Percentiles rank a stretch among this genome's conserved stretches.
phyloP scores from a whole-genome alignment of 2,113 vertebrate genomes.

The Sphyrna mokarran region DNA sequence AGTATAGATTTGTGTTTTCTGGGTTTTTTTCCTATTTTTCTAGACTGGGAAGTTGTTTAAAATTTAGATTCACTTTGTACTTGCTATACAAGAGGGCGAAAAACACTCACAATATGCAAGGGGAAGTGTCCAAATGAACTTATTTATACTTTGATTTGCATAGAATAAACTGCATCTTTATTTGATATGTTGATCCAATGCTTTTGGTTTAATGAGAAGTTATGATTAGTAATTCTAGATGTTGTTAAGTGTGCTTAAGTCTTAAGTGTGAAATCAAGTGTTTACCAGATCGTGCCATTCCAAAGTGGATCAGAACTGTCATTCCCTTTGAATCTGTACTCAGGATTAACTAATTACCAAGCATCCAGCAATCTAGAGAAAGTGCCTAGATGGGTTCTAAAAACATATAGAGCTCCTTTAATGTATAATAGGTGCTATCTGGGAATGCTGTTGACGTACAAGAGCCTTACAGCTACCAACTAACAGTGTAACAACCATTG shows the following conservation, averaged over 20 bases:
- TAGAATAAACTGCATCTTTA: slow-evolving; percentile 46
- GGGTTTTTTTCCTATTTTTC: neutral
- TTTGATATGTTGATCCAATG: slow-evolving; percentile 61
- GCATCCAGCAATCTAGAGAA: slow-evolving; percentile 56
- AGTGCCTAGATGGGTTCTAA: slow-evolving; percentile 30
- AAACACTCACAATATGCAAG: slow-evolving; percentile 53
- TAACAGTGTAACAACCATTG: slow-evolving; percentile 63
- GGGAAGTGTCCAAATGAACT: slow-evolving; percentile 53
- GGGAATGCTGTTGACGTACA: slow-evolving; percentile 60
- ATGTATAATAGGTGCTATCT: slow-evolving; percentile 32
- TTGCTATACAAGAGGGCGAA: slow-evolving; percentile 17
- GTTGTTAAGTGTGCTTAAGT: slow-evolving; percentile 63
- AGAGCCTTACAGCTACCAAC: slow-evolving; percentile 60
- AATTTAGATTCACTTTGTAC: slow-evolving; percentile 17
- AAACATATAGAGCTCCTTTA: slow-evolving; percentile 28
- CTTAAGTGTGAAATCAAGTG: slow-evolving; percentile 72
- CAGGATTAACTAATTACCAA: slow-evolving; percentile 71
- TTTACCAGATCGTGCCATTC: slow-evolving; percentile 76
- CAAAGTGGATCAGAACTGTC: slow-evolving; percentile 73
- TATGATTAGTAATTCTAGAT: slow-evolving; percentile 62
- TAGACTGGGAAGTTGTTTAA: neutral
- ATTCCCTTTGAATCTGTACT: slow-evolving; percentile 74
- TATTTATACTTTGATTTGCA: slow-evolving; percentile 65
- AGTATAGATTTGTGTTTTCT: slow-evolving; percentile 24
- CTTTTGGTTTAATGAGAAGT: slow-evolving; percentile 56